A percentile compares a stretch with the other conserved stretches of the same genome.
Conservation (phyloP, 2,113 vertebrate species). For the Halcyon senegalensis region DNA sequence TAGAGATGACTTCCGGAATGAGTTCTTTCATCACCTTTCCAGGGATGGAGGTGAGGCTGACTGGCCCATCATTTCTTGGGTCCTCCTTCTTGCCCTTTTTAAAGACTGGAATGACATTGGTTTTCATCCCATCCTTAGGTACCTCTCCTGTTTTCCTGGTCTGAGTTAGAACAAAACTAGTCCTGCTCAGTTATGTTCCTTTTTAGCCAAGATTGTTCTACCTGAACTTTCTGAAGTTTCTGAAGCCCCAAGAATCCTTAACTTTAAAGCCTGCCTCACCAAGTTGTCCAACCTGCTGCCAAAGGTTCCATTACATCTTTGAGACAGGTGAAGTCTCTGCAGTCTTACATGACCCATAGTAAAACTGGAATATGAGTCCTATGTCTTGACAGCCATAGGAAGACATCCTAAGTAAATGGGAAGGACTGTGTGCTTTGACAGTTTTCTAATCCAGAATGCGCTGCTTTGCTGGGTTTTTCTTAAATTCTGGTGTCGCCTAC, state of each 20-base stretch:
- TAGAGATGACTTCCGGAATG: no score
- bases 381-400: background rate
- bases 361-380: background rate
- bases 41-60: no score
- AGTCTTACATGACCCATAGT: background rate
- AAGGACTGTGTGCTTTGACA: background rate
- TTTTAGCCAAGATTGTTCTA: no score
- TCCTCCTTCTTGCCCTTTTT: no score
- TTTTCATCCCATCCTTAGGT: no score
- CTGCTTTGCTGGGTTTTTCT: background rate
- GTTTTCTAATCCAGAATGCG: background rate
- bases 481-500: accelerated
- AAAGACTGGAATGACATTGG: no score
- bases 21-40: no score
- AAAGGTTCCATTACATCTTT: background rate
- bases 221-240: no score
- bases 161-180: no score
- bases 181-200: no score
- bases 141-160: no score
- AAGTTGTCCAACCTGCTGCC: background rate
- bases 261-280: background rate
- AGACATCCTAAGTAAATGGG: background rate
- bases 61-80: no score
- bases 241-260: background rate
- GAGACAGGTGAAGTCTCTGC: background rate